Conservation (phyloP, 2,888 invertebrate species). For the Cerastis rubricosa region DNA sequence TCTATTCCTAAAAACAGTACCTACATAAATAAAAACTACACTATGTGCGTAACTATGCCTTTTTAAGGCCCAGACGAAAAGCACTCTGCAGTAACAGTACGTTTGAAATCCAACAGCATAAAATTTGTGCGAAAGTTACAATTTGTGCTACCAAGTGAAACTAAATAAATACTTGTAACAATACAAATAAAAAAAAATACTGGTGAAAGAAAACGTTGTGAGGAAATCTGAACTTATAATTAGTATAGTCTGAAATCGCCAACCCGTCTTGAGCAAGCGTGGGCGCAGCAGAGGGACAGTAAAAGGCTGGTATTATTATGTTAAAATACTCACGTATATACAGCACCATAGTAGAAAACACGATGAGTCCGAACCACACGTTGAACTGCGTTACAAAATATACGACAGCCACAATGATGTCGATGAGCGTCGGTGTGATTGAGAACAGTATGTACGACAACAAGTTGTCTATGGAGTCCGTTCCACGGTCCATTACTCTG, state of each 20-base stretch:
- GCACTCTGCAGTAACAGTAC: neutral
- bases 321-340: constrained; percentile 95
- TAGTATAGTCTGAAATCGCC: neutral
- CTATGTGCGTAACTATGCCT: constrained; percentile 3
- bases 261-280: neutral
- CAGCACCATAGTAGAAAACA: constrained; percentile 97
- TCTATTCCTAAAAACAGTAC: constrained; percentile 5
- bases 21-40: constrained; percentile 27
- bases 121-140: neutral
- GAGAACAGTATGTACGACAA: constrained; percentile 98
- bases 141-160: neutral
- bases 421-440: constrained; percentile 97
- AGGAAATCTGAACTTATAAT: neutral
- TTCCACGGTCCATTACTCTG: constrained; percentile 99
- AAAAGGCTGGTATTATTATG: neutral
- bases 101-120: neutral
- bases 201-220: neutral
- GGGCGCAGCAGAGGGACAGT: neutral
- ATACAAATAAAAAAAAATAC: neutral
- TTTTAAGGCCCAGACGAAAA: constrained; percentile 13
- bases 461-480: constrained; percentile 98
- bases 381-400: constrained; percentile 97
- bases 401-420: constrained; percentile 97
- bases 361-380: constrained; percentile 98
- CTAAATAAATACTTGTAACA: neutral